Evolutionary conservation across 2,797 vertebrate genomes (phyloP).

Genomic region (Cyclopterus lumpus): DNA sequence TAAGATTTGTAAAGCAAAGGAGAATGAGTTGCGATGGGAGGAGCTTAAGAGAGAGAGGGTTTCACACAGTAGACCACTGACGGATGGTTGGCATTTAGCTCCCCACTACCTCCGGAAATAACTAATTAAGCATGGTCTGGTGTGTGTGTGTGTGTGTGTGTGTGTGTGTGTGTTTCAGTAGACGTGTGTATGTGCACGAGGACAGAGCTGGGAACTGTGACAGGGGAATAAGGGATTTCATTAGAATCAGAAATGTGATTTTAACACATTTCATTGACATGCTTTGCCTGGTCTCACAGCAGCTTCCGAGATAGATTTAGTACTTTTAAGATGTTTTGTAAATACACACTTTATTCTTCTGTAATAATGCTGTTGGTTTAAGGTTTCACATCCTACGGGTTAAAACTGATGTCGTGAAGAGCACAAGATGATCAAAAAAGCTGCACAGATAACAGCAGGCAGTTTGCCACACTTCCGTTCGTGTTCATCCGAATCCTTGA

Average conservation of each 20-base stretch:
- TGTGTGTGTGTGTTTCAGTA: not conserved
- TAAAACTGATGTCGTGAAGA: not conserved
- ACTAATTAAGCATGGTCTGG: slow-evolving; percentile 68
- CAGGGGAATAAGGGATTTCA: slow-evolving; percentile 19
- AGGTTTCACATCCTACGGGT: not conserved
- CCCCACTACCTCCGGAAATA: slow-evolving; percentile 65
- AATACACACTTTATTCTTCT: not conserved
- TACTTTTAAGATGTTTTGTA: not conserved
- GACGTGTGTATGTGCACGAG: slow-evolving; percentile 26
- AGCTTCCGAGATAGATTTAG: not conserved
- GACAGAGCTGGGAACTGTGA: slow-evolving; percentile 30
- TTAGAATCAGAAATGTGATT: slow-evolving; percentile 39
- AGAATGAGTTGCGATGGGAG: slow-evolving; percentile 3
- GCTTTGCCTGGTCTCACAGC: not conserved
- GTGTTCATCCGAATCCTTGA: not conserved
- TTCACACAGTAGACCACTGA: slow-evolving; percentile 61
- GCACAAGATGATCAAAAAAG: slow-evolving; percentile 2
- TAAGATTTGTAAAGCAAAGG: not conserved
- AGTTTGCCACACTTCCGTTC: not conserved
- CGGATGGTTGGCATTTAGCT: slow-evolving; percentile 77
- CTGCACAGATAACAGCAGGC: not conserved
- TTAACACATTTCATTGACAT: slow-evolving; percentile 7
- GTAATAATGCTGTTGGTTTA: not conserved
- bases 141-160: slow-evolving; percentile 13
- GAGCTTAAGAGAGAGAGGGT: slow-evolving; percentile 32